Conservation (phyloP, 2,888 invertebrate genomes). For the Glaucopsyche alexis region DNA sequence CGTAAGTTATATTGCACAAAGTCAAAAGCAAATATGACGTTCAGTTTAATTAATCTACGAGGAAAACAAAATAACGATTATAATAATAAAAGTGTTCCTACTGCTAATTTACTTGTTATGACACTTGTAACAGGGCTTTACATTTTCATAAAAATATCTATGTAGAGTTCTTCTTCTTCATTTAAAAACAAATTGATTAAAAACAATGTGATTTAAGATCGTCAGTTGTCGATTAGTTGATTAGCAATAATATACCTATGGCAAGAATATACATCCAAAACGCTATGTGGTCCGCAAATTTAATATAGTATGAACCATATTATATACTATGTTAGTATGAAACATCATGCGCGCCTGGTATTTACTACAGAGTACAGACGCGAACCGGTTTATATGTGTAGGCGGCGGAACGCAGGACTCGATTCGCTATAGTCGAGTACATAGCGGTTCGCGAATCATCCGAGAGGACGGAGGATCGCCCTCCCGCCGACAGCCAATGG, state of each 20-base stretch:
- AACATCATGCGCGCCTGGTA: constrained; percentile 52
- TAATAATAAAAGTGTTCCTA: no score
- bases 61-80: not conserved
- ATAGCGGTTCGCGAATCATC: constrained; percentile 70
- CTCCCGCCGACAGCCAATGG: constrained; percentile 68
- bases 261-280: not conserved
- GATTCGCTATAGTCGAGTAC: constrained; percentile 58
- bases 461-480: constrained; percentile 78
- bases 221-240: no score
- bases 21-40: no score
- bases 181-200: no score
- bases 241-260: not conserved
- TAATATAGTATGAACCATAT: not conserved
- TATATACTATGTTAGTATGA: constrained; percentile 1
- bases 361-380: constrained; percentile 39
- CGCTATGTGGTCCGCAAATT: no score
- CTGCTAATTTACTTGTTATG: no score
- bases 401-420: constrained; percentile 55
- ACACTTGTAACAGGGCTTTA: not conserved
- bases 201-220: no score
- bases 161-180: no score
- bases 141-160: not conserved
- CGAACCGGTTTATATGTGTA: constrained; percentile 39
- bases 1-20: no score
- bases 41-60: not conserved